Evolutionary conservation across 2,888 invertebrate species (phyloP).

Genomic region (Drosophila anomelani): DNA sequence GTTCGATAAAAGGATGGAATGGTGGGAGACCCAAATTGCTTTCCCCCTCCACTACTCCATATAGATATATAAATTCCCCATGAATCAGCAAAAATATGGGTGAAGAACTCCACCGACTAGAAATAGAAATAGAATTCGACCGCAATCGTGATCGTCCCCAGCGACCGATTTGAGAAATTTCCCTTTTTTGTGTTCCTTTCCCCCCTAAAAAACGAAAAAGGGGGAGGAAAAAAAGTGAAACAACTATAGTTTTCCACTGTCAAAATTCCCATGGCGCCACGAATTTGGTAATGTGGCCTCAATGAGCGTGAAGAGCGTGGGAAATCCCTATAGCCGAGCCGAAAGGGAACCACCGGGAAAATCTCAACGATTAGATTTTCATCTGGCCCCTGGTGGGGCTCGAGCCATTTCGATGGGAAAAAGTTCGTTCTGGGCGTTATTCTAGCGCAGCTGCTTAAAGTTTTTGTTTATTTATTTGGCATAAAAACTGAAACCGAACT

Average conservation of each 20-base stretch:
- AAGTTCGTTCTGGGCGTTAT: slow-evolving; percentile 1
- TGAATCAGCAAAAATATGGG: slow-evolving; percentile 27
- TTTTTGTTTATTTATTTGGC: slow-evolving; percentile 23
- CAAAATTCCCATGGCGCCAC: slow-evolving; percentile 16
- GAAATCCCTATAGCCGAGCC: slow-evolving; percentile 5
- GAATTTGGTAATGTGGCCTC: slow-evolving; percentile 17
- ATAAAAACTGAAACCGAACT: slow-evolving; percentile 25
- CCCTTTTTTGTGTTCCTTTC: slow-evolving; percentile 1
- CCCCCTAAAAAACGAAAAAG: neutral
- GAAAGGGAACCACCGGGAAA: neutral
- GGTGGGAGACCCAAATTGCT: slow-evolving; percentile 22
- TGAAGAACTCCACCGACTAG: slow-evolving; percentile 1
- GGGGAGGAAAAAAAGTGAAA: neutral
- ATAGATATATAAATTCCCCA: slow-evolving; percentile 5
- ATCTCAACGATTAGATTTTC: slow-evolving; percentile 38
- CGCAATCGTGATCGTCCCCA: slow-evolving; percentile 17
- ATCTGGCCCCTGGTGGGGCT: slow-evolving; percentile 23
- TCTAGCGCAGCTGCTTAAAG: slow-evolving; percentile 12
- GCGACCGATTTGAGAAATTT: slow-evolving; percentile 12
- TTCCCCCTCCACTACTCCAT: neutral
- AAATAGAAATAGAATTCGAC: slow-evolving; percentile 16
- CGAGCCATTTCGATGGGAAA: slow-evolving; percentile 13
- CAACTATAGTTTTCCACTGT: slow-evolving; percentile 18
- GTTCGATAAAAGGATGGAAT: slow-evolving; percentile 30
- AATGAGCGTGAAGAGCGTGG: slow-evolving; percentile 20